Conservation (phyloP, 2,888 invertebrate species). For the Sesia apiformis region DNA sequence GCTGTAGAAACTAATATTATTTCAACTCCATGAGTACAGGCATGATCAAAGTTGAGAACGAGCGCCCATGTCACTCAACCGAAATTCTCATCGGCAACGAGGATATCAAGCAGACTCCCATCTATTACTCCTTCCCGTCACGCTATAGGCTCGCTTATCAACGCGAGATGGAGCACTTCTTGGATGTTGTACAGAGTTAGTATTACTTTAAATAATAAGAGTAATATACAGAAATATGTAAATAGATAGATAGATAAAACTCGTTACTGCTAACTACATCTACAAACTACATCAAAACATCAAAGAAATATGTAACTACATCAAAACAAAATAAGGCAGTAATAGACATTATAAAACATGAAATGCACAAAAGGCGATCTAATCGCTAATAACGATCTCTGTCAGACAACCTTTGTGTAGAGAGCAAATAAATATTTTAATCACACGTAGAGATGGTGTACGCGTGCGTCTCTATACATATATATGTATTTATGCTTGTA, state of each 20-base stretch:
- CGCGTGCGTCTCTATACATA: no score
- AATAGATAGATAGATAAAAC: background rate
- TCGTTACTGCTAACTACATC: background rate
- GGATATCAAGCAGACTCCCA: conserved; percentile 60
- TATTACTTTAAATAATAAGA: background rate
- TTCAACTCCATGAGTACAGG: conserved; percentile 19
- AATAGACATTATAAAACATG: no score
- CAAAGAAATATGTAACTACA: no score
- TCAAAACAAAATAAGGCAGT: no score
- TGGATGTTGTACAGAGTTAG: conserved; percentile 70
- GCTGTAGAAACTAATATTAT: no score
- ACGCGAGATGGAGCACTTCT: conserved; percentile 75
- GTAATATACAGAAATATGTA: no score
- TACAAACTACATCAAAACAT: background rate
- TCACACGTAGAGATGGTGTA: no score
- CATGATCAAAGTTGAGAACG: conserved; percentile 70
- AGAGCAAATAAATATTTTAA: no score
- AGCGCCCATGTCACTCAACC: conserved; percentile 61
- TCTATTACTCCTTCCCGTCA: conserved; percentile 77
- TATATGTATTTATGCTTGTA: no score
- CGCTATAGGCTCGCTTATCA: conserved; percentile 70
- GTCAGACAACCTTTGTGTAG: no score
- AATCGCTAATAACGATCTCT: no score
- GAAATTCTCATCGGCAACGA: conserved; percentile 46
- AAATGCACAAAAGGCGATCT: no score